These are phyloP conservation scores for Hipparchia semele DNA, from an alignment of 2,888 invertebrate species.

Conservation along the genomic window DNA sequence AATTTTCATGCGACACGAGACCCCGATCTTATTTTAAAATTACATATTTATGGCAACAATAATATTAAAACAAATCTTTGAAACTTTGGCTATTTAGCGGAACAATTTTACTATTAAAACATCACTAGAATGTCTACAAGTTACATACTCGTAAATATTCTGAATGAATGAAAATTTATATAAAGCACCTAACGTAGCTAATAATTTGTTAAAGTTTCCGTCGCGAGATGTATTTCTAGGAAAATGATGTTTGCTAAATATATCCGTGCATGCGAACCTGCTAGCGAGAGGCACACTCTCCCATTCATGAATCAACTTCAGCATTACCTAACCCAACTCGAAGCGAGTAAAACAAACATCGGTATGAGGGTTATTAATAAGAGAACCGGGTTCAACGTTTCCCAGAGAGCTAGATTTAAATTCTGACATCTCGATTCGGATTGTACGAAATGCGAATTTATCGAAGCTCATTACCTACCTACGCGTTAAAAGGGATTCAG, in stretches of 20 bases:
- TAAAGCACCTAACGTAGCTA: conserved; percentile 35
- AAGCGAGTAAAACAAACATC: conserved; percentile 75
- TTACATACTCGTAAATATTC: background rate
- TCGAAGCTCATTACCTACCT: conserved; percentile 31
- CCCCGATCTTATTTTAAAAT: background rate
- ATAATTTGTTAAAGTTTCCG: conserved; percentile 62
- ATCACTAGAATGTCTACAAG: background rate
- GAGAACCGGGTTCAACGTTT: conserved; percentile 79
- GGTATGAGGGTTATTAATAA: conserved; percentile 79
- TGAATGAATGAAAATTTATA: conserved; percentile 22
- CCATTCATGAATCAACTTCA: conserved; percentile 83
- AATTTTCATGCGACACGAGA: background rate
- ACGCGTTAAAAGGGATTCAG: conserved; percentile 32
- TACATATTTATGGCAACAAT: background rate
- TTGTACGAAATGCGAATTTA: conserved; percentile 50
- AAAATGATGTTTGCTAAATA: conserved; percentile 77
- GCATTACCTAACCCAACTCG: conserved; percentile 75
- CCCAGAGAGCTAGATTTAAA: conserved; percentile 65
- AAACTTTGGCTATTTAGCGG: no score
- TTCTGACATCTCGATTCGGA: conserved; percentile 55
- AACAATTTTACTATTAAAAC: no score
- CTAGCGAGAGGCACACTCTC: conserved; percentile 61
- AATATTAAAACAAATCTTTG: no score
- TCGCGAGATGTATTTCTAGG: conserved; percentile 72
- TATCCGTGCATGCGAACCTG: conserved; percentile 62